Conservation (phyloP, 2,797 vertebrate genomes). For the Uromys caudimaculatus region DNA sequence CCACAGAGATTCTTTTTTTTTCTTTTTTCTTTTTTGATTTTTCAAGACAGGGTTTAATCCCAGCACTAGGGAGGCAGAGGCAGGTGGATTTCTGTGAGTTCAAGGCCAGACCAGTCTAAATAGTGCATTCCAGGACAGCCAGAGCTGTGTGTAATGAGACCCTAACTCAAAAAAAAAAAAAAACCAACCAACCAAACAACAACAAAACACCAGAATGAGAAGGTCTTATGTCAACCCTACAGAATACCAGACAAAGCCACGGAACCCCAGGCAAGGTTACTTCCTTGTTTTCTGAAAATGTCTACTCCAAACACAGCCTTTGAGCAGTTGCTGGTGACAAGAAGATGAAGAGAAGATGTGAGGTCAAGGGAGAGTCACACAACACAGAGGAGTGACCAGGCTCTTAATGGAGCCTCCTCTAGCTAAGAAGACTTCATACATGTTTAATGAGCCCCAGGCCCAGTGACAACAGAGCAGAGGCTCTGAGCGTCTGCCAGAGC, state of each 20-base stretch:
- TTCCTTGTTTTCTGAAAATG: background rate
- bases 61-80: background rate
- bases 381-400: background rate
- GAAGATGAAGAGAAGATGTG: background rate
- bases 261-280: background rate
- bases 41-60: no score
- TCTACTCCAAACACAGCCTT: conserved; percentile 34
- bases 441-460: conserved; percentile 37
- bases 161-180: background rate
- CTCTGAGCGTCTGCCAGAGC: background rate
- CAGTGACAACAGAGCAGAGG: background rate
- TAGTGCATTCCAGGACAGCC: background rate
- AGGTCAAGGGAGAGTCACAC: background rate
- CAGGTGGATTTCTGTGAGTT: background rate
- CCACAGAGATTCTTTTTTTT: background rate
- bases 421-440: conserved; percentile 18
- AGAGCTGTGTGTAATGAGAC: background rate
- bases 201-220: background rate
- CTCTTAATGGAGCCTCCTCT: background rate
- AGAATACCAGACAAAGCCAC: background rate
- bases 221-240: conserved; percentile 19
- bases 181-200: background rate
- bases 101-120: background rate
- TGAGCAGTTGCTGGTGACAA: background rate
- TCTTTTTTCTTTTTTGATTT: no score